Evolutionary conservation across 2,888 invertebrate genomes (phyloP), one percentile per base, ranked within the genome.

Genomic region (Athripsodes cinereus): DNA sequence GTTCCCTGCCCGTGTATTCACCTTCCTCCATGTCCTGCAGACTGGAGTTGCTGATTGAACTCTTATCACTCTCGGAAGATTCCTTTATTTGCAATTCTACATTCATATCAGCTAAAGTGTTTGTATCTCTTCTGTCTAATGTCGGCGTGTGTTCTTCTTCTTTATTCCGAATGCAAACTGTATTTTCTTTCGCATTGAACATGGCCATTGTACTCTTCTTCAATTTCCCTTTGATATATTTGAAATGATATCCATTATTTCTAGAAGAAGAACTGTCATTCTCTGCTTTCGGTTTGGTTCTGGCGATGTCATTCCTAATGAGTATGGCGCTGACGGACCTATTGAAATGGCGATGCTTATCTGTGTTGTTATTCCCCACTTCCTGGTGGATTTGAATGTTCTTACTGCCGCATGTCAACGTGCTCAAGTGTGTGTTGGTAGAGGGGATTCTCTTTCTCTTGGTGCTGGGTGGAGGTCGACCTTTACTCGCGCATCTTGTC

Each of bases 31-130:
- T 74, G 69, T 88, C 87, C 55, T 85, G 83, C n/a, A 88, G 76
- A 67, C 87, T 88, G 58, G 87, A 87, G 73, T 88, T 88, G 69
- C 87, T 88, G 66, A 88, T 87, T 76, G 64, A 61, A 40, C 62
- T 79, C 35, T 79, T 54, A 2, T 49, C 51, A 16, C 59, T 59
- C 19, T 55, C 59, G 2, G 40, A 8, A 11, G 59, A 59, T n/a
- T 55, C 52, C 35, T 44, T 58, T 18, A 3, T 26, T 10, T 26
- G 5, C 3, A 10, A 26, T 3, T 6, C 5, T 26, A 10, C 26
- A 26, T 3, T 10, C 3, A 3, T 10, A 3, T 3, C 26, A 26
- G 26, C 26, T 10, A 26, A 3, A 5, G 8, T 8, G 8, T 50
- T 22, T 13, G 22, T 16, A 19, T 46, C 26, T 35, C 16, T 49